phyloP scores from a whole-genome alignment of 2,888 invertebrate species.

The Calameuta idolon region DNA sequence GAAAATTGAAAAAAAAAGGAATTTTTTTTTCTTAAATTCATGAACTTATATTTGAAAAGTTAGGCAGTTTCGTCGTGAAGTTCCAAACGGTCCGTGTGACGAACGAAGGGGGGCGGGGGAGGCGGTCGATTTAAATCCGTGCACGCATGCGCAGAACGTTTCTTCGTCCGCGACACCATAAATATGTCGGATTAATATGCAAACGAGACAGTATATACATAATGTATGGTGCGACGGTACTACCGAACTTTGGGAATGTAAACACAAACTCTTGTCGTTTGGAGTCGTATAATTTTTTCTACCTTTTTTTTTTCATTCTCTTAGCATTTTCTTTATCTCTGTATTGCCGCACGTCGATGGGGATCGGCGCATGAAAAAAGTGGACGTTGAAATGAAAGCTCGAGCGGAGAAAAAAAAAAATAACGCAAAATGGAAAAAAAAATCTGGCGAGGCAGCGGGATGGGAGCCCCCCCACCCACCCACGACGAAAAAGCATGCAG shows the following conservation, averaged over 20 bases:
- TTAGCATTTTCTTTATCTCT: neutral
- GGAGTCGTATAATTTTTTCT: constrained; percentile 1
- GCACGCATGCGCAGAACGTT: constrained; percentile 32
- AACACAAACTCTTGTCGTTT: constrained; percentile 18
- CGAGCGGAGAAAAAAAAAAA: neutral
- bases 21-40: neutral
- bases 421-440: neutral
- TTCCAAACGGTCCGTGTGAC: neutral
- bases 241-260: constrained; percentile 32
- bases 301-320: neutral
- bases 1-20: neutral
- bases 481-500: neutral
- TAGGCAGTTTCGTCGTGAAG: neutral
- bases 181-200: constrained; percentile 45
- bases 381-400: neutral
- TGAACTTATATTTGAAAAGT: neutral
- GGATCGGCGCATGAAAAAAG: neutral
- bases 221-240: constrained; percentile 34
- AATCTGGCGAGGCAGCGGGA: too few relatives aligned
- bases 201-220: constrained; percentile 39
- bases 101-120: neutral
- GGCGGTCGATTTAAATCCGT: constrained; percentile 31
- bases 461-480: too few relatives aligned
- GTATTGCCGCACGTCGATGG: neutral
- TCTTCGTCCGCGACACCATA: constrained; percentile 38